Evolutionary conservation across 2,888 invertebrate species (phyloP).

Genomic region (Ophioninae sp.): DNA sequence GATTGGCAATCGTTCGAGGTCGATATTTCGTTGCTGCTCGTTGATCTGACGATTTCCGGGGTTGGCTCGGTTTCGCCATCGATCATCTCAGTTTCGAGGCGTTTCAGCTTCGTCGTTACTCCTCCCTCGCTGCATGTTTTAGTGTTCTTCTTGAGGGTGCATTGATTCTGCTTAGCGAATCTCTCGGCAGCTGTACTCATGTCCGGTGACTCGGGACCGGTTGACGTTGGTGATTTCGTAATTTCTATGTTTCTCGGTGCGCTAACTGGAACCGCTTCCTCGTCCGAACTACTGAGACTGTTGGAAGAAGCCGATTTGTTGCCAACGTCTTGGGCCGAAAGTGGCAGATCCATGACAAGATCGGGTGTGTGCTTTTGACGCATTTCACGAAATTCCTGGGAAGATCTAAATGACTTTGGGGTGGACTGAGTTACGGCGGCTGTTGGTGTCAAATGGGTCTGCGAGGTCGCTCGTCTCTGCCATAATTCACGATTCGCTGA

Average conservation of each 20-base stretch:
- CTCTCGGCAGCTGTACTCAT: slow-evolving; percentile 89
- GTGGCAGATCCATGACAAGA: slow-evolving; percentile 92
- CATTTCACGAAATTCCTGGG: slow-evolving; percentile 80
- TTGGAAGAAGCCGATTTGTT: slow-evolving; percentile 78
- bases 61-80: slow-evolving; percentile 60
- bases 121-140: slow-evolving; percentile 73
- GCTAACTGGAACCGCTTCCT: slow-evolving; percentile 77
- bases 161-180: slow-evolving; percentile 90
- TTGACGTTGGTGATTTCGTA: slow-evolving; percentile 76
- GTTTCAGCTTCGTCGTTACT: slow-evolving; percentile 66
- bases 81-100: slow-evolving; percentile 53
- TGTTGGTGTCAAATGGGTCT: slow-evolving; percentile 78
- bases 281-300: slow-evolving; percentile 77
- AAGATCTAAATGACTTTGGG: slow-evolving; percentile 79
- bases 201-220: slow-evolving; percentile 84
- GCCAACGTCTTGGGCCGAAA: slow-evolving; percentile 78
- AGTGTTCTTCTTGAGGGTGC: slow-evolving; percentile 88
- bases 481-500: slow-evolving; percentile 84
- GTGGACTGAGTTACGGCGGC: slow-evolving; percentile 65
- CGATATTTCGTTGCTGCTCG: slow-evolving; percentile 76
- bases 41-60: slow-evolving; percentile 73
- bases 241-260: slow-evolving; percentile 73
- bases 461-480: slow-evolving; percentile 84
- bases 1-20: slow-evolving; percentile 64
- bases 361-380: slow-evolving; percentile 87